These are phyloP conservation scores for Sapayoa aenigma DNA, from an alignment of 2,113 vertebrate genomes.

Conservation along the genomic window DNA sequence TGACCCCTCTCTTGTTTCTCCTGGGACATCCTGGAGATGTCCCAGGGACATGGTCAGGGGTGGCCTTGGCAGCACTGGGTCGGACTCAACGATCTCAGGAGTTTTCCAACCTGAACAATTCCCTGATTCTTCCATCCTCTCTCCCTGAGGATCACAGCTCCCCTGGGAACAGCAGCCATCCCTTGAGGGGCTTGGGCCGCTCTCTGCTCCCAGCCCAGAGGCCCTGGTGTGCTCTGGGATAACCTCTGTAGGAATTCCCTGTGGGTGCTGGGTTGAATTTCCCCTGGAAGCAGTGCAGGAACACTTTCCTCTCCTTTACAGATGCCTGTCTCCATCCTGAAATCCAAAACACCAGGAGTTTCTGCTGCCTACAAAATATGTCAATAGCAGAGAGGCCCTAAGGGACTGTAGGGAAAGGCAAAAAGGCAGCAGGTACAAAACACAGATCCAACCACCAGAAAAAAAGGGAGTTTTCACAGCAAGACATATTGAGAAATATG, in stretches of 20 bases:
- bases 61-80: background rate
- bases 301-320: background rate
- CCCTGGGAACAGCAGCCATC: background rate
- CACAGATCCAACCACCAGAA: background rate
- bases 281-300: background rate
- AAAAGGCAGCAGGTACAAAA: background rate
- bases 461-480: no score
- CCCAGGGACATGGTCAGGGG: background rate
- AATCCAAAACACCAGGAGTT: background rate
- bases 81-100: background rate
- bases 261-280: background rate
- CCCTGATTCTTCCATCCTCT: background rate
- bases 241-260: background rate
- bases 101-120: background rate
- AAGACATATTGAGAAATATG: rapidly evolving
- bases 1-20: background rate
- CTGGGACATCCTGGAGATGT: background rate
- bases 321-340: background rate
- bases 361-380: background rate
- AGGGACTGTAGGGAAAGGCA: background rate
- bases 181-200: background rate
- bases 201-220: background rate
- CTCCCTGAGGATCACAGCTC: background rate
- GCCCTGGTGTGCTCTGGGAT: background rate
- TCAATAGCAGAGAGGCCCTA: background rate